Base-by-base conservation (phyloP, 2,113 vertebrate genomes). In the cattle (Bos taurus) region DNA sequence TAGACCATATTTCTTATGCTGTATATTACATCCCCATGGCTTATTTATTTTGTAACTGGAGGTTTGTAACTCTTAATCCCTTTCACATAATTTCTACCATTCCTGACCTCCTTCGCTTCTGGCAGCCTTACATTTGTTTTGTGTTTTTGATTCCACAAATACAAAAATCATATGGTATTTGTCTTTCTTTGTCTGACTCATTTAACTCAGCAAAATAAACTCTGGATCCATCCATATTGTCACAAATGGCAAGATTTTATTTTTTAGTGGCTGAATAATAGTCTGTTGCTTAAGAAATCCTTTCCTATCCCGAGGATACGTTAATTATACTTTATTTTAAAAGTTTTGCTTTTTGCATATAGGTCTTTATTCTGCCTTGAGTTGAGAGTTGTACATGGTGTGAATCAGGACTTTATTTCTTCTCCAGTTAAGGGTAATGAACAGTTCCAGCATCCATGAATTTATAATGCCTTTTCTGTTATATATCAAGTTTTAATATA, bases 331-430 rank as follows among this genome's bases (percentile, higher is more conserved):
- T 93, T 95, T 93, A 52, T 57, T 96, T 91, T 77, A 9, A 85
- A 90, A 82, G 9, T 95, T 88, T 95, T 87, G 1, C 52, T 59
- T 91, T 94, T 82, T 28, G 33, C 48, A 6, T 54, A 85, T 84
- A 80, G 46, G 28, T 84, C 23, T 90, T 90, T 90, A 71, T 95
- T 97, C 36, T 64, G 2, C 52, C 77, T 77, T 17, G 56, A 85
- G 77, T 36, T 64, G 13, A 71, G 91, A 62, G 60, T 33, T 80
- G 23, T 83, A 88, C 60, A 48, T 82, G 36, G 74, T 77, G 46
- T 87, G 88, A 91, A 50, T 94, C 81, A 92, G n/a, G 60, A 46
- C 36, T 67, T 92, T 48, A 50, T 81, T 94, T 95, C 23, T 96
- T 67, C n/a, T 84, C 43, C 4, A 48, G 1, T 40, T 52, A 33